Conservation (phyloP, 2,888 invertebrate species). For the Caenorhabditis sinica region DNA sequence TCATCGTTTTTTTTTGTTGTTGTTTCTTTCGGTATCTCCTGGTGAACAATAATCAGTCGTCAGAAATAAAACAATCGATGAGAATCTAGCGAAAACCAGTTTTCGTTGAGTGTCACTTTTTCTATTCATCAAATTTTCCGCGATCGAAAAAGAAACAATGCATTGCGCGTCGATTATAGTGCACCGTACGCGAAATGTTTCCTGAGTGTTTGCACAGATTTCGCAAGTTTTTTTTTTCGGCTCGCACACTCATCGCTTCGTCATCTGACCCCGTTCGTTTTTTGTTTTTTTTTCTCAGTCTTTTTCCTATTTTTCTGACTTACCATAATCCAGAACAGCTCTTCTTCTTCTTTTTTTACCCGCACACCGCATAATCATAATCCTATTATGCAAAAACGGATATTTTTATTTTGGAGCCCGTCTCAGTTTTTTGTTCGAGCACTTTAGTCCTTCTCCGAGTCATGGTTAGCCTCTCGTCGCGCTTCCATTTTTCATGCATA, state of each 20-base stretch:
- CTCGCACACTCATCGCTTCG: conserved; percentile 46
- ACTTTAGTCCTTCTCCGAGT: conserved; percentile 28
- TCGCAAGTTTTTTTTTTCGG: conserved; percentile 7
- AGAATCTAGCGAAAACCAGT: conserved; percentile 6
- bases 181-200: conserved; percentile 23
- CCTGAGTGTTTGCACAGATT: conserved; percentile 47
- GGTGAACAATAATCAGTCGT: conserved; percentile 24
- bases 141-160: background rate
- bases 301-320: conserved; percentile 15
- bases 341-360: conserved; percentile 4
- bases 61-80: conserved; percentile 21
- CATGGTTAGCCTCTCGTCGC: background rate
- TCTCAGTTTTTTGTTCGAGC: conserved; percentile 27
- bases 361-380: conserved; percentile 34
- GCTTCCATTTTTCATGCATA: conserved; percentile 49
- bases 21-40: conserved; percentile 13
- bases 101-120: conserved; percentile 2
- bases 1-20: conserved; percentile 29
- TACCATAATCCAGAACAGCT: background rate
- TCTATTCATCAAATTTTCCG: background rate
- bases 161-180: conserved; percentile 27
- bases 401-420: conserved; percentile 47
- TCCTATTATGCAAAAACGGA: conserved; percentile 49
- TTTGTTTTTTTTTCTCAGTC: conserved; percentile 17
- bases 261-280: conserved; percentile 52